Percentiles rank a stretch among this genome's conserved stretches.
phyloP scores from a whole-genome alignment of 37 sponge, comb jelly and placozoan species.

The Aplysina aerophoba region DNA sequence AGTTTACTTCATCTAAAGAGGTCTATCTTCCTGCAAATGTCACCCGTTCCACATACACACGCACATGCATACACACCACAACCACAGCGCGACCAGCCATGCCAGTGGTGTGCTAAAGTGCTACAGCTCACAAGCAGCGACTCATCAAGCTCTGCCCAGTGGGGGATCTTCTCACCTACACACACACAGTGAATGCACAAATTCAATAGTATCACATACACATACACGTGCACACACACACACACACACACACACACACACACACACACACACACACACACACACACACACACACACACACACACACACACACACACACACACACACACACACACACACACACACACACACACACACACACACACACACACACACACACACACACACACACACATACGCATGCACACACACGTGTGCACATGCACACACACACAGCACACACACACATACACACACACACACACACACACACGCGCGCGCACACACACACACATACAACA shows the following conservation, averaged over 20 bases:
- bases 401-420: not conserved
- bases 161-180: conserved; percentile 58
- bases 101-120: too few relatives aligned
- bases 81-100: too few relatives aligned
- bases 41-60: too few relatives aligned
- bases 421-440: conserved; percentile 4
- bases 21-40: not conserved
- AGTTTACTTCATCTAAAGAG: not conserved
- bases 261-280: conserved; percentile 1
- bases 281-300: conserved; percentile 8
- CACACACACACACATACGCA: conserved; percentile 8
- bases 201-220: not conserved
- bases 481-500: not conserved
- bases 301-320: not conserved
- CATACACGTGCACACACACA: not conserved
- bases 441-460: not conserved
- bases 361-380: conserved; percentile 11
- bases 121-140: conserved; percentile 40
- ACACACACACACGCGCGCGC: not conserved
- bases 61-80: too few relatives aligned
- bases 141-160: conserved; percentile 80
- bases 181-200: not conserved
- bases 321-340: not conserved
- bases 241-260: not conserved
- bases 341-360: not conserved